These are phyloP conservation scores for Pentamera pediparva DNA, from an alignment of 53 echinoderm and acorn worm species.

Conservation along the genomic window DNA sequence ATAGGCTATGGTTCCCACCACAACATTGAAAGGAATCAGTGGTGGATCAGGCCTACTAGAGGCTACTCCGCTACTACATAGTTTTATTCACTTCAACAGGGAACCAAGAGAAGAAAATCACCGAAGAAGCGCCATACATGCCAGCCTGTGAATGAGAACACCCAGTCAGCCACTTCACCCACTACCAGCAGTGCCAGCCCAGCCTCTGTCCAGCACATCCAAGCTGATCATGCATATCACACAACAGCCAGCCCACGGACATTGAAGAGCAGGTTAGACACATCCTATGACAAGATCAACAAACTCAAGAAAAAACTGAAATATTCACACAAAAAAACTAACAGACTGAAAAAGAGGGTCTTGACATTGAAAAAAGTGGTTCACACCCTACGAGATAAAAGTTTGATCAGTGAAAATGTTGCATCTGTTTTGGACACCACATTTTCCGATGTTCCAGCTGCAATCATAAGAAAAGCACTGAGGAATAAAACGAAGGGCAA, in stretches of 20 bases:
- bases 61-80: too few relatives aligned
- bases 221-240: conserved; percentile 10
- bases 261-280: conserved; percentile 21
- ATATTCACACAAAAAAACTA: conserved; percentile 19
- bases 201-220: not conserved
- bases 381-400: not conserved
- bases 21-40: too few relatives aligned
- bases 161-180: not conserved
- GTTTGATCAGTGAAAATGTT: conserved; percentile 17
- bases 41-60: too few relatives aligned
- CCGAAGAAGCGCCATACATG: not conserved
- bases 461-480: conserved; percentile 29
- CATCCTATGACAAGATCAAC: not conserved
- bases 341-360: conserved; percentile 46
- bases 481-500: conserved; percentile 13
- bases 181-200: not conserved
- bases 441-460: conserved; percentile 25
- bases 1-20: too few relatives aligned
- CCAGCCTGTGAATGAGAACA: not conserved
- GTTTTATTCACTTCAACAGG: too few relatives aligned
- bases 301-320: conserved; percentile 10
- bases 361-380: conserved; percentile 22
- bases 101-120: too few relatives aligned
- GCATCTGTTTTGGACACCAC: conserved; percentile 27
- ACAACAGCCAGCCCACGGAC: conserved; percentile 20